A percentile compares a stretch with the other conserved stretches of the same genome.
Evolutionary conservation across 1,140 invertebrate species (phyloP).

Genomic region (Sipha flava): DNA sequence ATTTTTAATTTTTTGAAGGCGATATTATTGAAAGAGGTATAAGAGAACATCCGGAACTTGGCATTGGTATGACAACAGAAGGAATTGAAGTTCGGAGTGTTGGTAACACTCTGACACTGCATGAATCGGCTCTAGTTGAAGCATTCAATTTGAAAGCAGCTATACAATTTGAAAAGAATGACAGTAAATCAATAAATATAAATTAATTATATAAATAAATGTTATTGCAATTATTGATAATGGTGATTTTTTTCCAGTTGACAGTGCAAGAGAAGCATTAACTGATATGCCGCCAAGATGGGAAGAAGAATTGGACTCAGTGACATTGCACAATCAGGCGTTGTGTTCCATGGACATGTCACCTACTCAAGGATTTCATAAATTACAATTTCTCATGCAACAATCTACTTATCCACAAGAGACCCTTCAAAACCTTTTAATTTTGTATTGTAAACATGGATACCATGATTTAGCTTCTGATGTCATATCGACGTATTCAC

Average conservation of each 20-base stretch:
- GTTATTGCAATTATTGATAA: neutral
- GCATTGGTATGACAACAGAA: constrained; percentile 96
- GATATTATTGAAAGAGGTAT: constrained; percentile 96
- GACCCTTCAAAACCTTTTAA: constrained; percentile 91
- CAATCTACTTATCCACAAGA: constrained; percentile 95
- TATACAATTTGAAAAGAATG: constrained; percentile 94
- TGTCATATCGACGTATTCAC: constrained; percentile 93
- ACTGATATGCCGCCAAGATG: constrained; percentile 95
- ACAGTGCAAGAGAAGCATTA: constrained; percentile 84
- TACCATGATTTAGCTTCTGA: constrained; percentile 97
- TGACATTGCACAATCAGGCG: constrained; percentile 96
- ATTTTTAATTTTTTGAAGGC: constrained; percentile 49
- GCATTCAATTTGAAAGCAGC: constrained; percentile 98
- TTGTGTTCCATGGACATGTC: constrained; percentile 86
- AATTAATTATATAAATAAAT: neutral
- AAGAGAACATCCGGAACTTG: constrained; percentile 91
- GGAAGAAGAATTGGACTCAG: constrained; percentile 95
- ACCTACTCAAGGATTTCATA: constrained; percentile 90
- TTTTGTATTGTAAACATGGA: constrained; percentile 95
- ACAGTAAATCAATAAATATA: constrained; percentile 54
- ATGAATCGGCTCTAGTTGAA: constrained; percentile 94
- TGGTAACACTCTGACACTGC: constrained; percentile 90
- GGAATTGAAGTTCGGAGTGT: constrained; percentile 93
- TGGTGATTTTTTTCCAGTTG: constrained; percentile 49
- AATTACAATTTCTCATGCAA: constrained; percentile 91